These are phyloP conservation scores for Pseudomugil gertrudae DNA, from an alignment of 2,797 vertebrate species.

Conservation along the genomic window DNA sequence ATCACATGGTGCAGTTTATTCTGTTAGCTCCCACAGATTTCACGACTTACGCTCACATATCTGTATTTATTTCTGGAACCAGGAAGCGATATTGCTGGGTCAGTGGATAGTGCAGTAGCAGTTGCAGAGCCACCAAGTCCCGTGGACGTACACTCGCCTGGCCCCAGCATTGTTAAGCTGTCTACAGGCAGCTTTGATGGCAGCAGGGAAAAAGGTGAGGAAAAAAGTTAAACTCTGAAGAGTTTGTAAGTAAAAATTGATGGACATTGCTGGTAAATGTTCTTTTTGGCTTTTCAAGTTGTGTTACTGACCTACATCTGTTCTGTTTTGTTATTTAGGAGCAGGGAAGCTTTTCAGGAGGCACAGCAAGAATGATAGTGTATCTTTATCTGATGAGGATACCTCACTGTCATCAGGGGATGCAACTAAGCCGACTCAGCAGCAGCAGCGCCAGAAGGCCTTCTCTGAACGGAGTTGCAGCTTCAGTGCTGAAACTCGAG, in stretches of 20 bases:
- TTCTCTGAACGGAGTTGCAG: conserved; percentile 94
- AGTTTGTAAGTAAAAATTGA: background rate
- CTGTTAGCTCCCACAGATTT: background rate
- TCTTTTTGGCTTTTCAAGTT: background rate
- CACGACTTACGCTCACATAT: background rate
- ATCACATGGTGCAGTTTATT: background rate
- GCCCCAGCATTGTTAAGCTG: conserved; percentile 92
- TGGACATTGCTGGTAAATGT: background rate
- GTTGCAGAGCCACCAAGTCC: conserved; percentile 74
- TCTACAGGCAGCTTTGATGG: conserved; percentile 87
- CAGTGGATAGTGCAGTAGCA: conserved; percentile 78
- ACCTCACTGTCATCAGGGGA: conserved; percentile 14
- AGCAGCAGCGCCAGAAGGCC: conserved; percentile 87
- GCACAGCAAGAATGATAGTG: conserved; percentile 80
- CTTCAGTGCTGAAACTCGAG: conserved; percentile 92
- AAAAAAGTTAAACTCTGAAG: conserved; percentile 34
- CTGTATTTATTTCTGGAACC: background rate
- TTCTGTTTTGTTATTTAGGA: conserved; percentile 31
- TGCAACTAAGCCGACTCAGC: conserved; percentile 34
- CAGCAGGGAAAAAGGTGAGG: conserved; percentile 70
- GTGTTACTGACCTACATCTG: background rate
- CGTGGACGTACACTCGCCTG: conserved; percentile 68
- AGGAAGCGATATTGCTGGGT: conserved; percentile 71
- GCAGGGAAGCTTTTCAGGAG: conserved; percentile 81
- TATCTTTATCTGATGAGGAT: conserved; percentile 77